Conservation (phyloP, 1,140 invertebrate species). For the Anadara kagoshimensis region DNA sequence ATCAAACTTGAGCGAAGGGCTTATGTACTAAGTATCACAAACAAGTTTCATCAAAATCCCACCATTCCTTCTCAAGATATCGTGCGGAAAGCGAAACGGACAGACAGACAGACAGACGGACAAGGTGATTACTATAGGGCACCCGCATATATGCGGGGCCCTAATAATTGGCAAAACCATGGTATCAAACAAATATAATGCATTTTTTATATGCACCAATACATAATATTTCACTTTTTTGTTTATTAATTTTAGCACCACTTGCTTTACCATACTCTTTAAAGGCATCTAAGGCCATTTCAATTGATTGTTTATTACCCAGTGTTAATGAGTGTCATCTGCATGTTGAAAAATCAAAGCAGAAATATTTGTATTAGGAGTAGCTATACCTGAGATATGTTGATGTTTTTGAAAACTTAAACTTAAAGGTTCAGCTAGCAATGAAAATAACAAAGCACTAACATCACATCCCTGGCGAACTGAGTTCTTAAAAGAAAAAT, state of each 20-base stretch:
- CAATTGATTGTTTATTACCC: constrained; percentile 2
- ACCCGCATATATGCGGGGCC: too few relatives aligned
- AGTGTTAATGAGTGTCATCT: constrained; percentile 4
- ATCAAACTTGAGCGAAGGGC: too few relatives aligned
- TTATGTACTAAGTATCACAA: too few relatives aligned
- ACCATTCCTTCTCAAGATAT: too few relatives aligned
- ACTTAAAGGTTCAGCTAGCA: constrained; percentile 10
- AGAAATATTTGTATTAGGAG: constrained; percentile 1
- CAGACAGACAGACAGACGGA: too few relatives aligned
- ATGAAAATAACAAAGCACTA: constrained; percentile 28
- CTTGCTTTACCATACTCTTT: constrained; percentile 10
- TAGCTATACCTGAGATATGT: not conserved
- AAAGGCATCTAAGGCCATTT: constrained; percentile 1
- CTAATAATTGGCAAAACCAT: too few relatives aligned
- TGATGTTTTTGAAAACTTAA: not conserved
- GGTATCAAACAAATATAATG: too few relatives aligned
- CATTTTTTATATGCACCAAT: constrained; percentile 32
- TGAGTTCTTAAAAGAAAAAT: constrained; percentile 24
- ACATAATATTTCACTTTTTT: constrained; percentile 24
- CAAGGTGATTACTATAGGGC: too few relatives aligned
- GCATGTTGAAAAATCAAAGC: constrained; percentile 1
- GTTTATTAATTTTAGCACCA: constrained; percentile 25
- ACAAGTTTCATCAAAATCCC: too few relatives aligned
- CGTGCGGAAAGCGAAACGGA: too few relatives aligned
- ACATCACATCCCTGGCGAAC: constrained; percentile 30